Conservation (phyloP, 53 echinoderm and acorn worm genomes). For the Crossaster papposus region DNA sequence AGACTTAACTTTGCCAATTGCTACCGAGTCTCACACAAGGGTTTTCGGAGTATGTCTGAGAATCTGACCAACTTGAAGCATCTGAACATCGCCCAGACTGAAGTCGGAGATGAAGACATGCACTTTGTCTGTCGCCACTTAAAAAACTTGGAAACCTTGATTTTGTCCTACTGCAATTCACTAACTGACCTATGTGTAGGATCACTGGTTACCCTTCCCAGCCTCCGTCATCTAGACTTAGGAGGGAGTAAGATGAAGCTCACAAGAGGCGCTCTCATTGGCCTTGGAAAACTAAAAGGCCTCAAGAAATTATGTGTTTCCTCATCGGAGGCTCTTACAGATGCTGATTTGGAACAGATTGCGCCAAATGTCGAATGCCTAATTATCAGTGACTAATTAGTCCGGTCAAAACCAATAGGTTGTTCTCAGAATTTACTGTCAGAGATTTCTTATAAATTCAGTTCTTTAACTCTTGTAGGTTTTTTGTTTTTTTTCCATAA, state of each 20-base stretch:
- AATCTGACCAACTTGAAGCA: slow-evolving; percentile 18
- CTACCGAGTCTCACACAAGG: slow-evolving; percentile 39
- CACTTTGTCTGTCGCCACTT: slow-evolving; percentile 50
- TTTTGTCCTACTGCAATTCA: slow-evolving; percentile 27
- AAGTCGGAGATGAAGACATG: slow-evolving; percentile 47
- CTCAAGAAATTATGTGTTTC: neutral
- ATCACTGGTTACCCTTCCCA: slow-evolving; percentile 13
- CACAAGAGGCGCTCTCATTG: neutral
- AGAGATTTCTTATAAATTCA: neutral
- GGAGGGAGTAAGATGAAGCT: slow-evolving; percentile 23
- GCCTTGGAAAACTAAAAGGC: slow-evolving; percentile 9
- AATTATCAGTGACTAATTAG: neutral
- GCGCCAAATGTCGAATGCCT: slow-evolving; percentile 1
- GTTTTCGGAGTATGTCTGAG: slow-evolving; percentile 23
- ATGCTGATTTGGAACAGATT: slow-evolving; percentile 44
- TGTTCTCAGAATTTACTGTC: neutral
- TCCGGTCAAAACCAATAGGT: neutral
- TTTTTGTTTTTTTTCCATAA: neutral
- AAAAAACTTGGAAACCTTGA: slow-evolving; percentile 22
- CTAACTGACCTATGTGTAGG: slow-evolving; percentile 53
- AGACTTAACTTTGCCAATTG: slow-evolving; percentile 30
- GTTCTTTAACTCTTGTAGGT: too few relatives aligned
- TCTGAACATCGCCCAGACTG: slow-evolving; percentile 23
- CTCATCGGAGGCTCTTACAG: slow-evolving; percentile 5
- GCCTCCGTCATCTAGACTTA: slow-evolving; percentile 16